These are phyloP conservation scores for Tribolium madens DNA, from an alignment of 1,140 invertebrate genomes.

Conservation along the genomic window DNA sequence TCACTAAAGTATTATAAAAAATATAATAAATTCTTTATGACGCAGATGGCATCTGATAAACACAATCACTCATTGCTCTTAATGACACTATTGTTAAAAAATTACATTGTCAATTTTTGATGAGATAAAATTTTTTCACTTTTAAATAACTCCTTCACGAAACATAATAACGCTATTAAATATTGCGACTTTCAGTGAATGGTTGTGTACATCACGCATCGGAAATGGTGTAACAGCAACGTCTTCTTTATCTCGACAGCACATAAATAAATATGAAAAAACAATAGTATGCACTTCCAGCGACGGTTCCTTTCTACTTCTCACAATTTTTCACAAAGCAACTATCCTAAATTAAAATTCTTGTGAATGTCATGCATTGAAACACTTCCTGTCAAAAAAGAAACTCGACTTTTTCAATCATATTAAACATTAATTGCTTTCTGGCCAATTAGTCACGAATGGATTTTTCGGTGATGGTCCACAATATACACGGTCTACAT, in stretches of 20 bases:
- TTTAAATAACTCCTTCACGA: too few relatives aligned
- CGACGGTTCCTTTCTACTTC: background rate
- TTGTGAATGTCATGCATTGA: background rate
- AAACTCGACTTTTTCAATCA: background rate
- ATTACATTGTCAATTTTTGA: background rate
- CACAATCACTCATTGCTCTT: background rate
- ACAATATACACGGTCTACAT: constrained; percentile 40
- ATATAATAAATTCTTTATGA: constrained; percentile 11
- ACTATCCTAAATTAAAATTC: background rate
- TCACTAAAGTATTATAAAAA: constrained; percentile 2
- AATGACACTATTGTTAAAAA: constrained; percentile 25
- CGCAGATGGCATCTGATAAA: constrained; percentile 8
- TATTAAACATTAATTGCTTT: constrained; percentile 26
- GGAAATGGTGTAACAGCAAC: background rate
- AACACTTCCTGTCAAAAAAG: background rate
- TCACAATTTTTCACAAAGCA: background rate
- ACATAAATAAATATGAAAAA: background rate
- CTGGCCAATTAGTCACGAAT: constrained; percentile 20
- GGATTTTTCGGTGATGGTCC: constrained; percentile 18
- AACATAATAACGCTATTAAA: too few relatives aligned
- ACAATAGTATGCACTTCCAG: background rate
- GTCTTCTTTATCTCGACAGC: background rate
- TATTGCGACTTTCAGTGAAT: background rate
- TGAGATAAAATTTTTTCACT: too few relatives aligned
- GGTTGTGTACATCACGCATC: background rate